phyloP scores from a whole-genome alignment of 1,140 invertebrate genomes.

The Phymastichus coffea region DNA sequence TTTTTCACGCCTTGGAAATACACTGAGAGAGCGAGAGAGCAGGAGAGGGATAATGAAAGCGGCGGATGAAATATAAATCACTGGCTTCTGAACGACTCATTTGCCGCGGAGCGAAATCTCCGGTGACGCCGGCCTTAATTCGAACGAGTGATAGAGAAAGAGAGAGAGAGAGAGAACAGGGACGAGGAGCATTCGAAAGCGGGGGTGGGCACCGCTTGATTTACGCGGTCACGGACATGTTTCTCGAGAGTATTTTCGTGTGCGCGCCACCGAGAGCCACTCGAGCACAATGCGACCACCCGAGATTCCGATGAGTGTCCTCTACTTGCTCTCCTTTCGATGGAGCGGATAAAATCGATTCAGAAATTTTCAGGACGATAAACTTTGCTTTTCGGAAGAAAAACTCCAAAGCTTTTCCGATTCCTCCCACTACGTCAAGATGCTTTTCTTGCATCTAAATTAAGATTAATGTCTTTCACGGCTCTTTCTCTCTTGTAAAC shows the following conservation, averaged over 20 bases:
- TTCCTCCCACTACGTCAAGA: too few relatives aligned
- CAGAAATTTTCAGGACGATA: neutral
- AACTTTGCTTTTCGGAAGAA: too few relatives aligned
- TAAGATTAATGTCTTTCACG: too few relatives aligned
- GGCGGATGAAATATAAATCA: slow-evolving; percentile 23
- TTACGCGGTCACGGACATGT: slow-evolving; percentile 6
- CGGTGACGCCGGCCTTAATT: slow-evolving; percentile 3
- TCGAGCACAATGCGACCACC: neutral
- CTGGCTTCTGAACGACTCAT: slow-evolving; percentile 3
- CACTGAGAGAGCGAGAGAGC: neutral
- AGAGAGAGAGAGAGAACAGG: too few relatives aligned
- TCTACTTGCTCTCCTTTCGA: too few relatives aligned
- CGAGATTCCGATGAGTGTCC: neutral
- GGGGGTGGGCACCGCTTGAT: slow-evolving; percentile 16
- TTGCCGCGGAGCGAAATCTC: slow-evolving; percentile 5
- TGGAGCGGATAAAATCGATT: neutral
- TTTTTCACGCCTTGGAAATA: slow-evolving; percentile 18
- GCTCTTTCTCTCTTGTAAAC: too few relatives aligned
- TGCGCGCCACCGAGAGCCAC: neutral
- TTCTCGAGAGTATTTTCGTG: neutral
- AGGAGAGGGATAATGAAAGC: slow-evolving; percentile 9
- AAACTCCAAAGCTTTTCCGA: too few relatives aligned
- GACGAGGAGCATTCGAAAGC: too few relatives aligned
- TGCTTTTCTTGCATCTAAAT: too few relatives aligned
- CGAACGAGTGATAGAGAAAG: neutral